A percentile compares a stretch with the other conserved stretches of the same genome.
Evolutionary conservation across 2,113 vertebrate genomes (phyloP).

Genomic region (Dipodomys merriami): DNA sequence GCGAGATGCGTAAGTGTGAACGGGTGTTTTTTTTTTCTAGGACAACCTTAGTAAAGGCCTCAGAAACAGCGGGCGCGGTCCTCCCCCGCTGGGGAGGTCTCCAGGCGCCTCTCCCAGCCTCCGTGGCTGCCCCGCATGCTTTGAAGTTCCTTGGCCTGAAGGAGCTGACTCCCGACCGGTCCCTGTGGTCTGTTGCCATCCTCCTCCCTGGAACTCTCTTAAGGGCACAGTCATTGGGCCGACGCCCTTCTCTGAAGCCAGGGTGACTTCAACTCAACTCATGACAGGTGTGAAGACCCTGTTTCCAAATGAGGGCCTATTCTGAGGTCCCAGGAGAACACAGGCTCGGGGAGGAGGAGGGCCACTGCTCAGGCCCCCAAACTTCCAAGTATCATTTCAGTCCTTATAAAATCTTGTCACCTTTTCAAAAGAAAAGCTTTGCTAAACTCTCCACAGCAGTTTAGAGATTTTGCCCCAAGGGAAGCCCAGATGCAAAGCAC

Average conservation of each 20-base stretch:
- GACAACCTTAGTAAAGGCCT: too few relatives aligned
- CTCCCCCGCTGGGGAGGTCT: rapidly evolving
- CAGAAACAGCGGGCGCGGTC: not conserved
- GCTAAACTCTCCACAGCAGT: not conserved
- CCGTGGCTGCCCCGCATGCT: not conserved
- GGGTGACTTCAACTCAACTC: not conserved
- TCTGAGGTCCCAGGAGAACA: not conserved
- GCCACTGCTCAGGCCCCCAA: too few relatives aligned
- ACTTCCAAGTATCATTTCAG: too few relatives aligned
- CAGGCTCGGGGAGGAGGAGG: too few relatives aligned
- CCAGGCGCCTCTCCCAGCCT: not conserved
- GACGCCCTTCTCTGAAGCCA: not conserved
- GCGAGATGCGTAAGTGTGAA: too few relatives aligned
- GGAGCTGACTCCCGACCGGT: rapidly evolving
- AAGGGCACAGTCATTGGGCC: too few relatives aligned
- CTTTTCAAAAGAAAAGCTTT: not conserved
- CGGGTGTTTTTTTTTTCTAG: too few relatives aligned
- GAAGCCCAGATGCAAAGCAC: too few relatives aligned
- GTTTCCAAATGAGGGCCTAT: not conserved
- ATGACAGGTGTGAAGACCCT: not conserved
- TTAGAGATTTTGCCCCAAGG: not conserved
- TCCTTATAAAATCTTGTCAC: not conserved
- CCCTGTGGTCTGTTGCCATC: rapidly evolving
- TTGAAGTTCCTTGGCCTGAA: not conserved
- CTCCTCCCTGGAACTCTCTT: not conserved